These are phyloP conservation scores for Prochilodus magdalenae DNA, from an alignment of 2,113 vertebrate species.

Conservation along the genomic window DNA sequence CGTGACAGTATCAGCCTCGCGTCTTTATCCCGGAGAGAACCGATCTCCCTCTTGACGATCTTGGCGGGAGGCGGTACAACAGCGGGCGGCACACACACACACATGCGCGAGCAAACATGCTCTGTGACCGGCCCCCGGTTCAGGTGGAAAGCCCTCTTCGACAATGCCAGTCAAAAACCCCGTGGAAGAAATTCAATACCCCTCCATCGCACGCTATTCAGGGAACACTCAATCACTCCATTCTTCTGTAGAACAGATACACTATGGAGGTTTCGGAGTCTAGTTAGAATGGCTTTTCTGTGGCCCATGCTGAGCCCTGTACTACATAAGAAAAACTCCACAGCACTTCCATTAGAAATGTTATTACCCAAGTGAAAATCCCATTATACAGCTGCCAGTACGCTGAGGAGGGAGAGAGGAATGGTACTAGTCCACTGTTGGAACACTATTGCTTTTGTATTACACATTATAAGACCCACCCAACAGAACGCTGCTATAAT, in stretches of 20 bases:
- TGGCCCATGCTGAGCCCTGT: background rate
- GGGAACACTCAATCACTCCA: background rate
- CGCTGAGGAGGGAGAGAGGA: background rate
- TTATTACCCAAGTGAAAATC: slow-evolving; percentile 33
- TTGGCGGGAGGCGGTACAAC: background rate
- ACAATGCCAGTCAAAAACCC: slow-evolving; percentile 2
- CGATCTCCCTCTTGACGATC: background rate
- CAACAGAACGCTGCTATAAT: background rate
- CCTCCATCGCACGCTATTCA: background rate
- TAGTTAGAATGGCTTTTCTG: background rate
- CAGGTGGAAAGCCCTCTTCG: background rate
- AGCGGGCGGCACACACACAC: background rate
- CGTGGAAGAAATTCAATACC: background rate
- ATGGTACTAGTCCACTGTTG: slow-evolving; percentile 9
- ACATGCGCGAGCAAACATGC: slow-evolving; percentile 37
- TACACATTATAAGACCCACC: background rate
- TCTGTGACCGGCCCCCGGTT: background rate
- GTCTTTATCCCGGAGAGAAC: slow-evolving; percentile 14
- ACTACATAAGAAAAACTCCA: slow-evolving; percentile 28
- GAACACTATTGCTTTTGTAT: slow-evolving; percentile 9
- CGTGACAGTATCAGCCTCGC: background rate
- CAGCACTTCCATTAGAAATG: slow-evolving; percentile 36
- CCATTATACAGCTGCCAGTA: slow-evolving; percentile 30
- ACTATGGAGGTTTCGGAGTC: background rate
- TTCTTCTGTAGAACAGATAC: background rate